These are phyloP conservation scores for Varroa destructor DNA, from an alignment of 1,140 invertebrate genomes.

Conservation along the genomic window DNA sequence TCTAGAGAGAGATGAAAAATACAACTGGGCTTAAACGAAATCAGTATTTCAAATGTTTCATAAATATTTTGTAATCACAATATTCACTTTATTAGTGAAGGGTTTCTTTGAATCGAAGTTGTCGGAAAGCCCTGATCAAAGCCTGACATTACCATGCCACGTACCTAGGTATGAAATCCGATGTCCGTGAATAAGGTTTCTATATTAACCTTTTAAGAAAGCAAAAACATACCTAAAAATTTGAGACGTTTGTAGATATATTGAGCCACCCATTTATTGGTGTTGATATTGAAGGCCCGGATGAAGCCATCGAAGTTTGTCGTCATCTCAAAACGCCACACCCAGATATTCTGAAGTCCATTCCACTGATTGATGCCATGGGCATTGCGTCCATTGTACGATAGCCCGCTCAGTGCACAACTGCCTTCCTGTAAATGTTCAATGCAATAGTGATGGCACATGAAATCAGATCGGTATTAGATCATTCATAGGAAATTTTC, in stretches of 20 bases:
- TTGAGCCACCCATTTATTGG: conserved; percentile 76
- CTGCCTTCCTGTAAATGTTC: conserved; percentile 41
- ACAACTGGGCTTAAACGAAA: no score
- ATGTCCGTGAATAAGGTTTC: no score
- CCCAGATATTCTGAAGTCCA: conserved; percentile 68
- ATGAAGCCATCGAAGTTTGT: conserved; percentile 70
- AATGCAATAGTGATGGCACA: conserved; percentile 7
- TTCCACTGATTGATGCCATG: conserved; percentile 54
- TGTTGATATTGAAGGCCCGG: conserved; percentile 78
- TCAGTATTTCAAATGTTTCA: no score
- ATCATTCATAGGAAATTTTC: neutral
- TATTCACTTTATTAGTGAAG: no score
- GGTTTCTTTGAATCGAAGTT: no score
- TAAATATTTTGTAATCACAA: no score
- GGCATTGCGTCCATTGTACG: conserved; percentile 59
- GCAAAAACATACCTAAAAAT: conserved; percentile 50
- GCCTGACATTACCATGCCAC: no score
- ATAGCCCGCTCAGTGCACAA: conserved; percentile 50
- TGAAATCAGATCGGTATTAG: conserved; percentile 9
- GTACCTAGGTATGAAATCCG: no score
- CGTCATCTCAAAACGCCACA: conserved; percentile 59
- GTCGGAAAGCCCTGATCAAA: no score
- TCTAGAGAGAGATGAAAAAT: no score
- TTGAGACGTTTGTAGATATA: conserved; percentile 82
- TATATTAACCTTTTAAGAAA: no score